Base-by-base conservation (phyloP, 2,888 invertebrate genomes). In the Buathra laborator region DNA sequence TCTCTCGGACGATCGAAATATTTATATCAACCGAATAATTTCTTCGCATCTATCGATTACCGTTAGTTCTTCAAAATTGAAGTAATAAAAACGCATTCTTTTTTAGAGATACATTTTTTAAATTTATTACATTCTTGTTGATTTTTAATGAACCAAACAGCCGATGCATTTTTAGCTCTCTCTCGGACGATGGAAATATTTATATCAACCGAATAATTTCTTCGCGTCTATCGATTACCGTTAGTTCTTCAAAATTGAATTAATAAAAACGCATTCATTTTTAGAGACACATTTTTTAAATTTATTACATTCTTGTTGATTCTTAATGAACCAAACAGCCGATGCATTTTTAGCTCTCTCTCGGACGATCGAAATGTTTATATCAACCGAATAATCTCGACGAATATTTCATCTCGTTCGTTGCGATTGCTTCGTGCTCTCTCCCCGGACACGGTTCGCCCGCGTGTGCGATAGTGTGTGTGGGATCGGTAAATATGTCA, bases 401-500 rank as follows among this genome's bases (percentile, higher is more conserved):
- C 64, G 32, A 64, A 48, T 75, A 16, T 37, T 51, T 66, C 48
- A 66, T 32, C 48, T 14, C 14, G 9, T 51, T 16, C 16, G 12
- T 6, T 16, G 32, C 46, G 29, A 37, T 46, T 46, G 32, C 43
- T 59, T 29, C 62, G 32, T 37, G 9, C 19, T 19, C 62, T 37
- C 48, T 4, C 48, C 32, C 56, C 10, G 62, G 62, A 16, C 12
- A 19, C 66, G 29, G 16, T 1, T n/a, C 19, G n/a, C 37, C 12
- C 44, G 46, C 14, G 70, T 59, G 44, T 68, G 59, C 46, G 44
- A 37, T 5, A 37, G 5, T 37, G 46, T 32, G 70, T 59, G 44
- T 59, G 59, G 19, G 44, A 62, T 19, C 62, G 44, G 78, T 78
- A 78, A 70, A 70, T 70, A 78, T 70, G 62, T 78, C 78, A 46